Conservation (phyloP, 2,888 invertebrate species). For the Nomada ruficornis region DNA sequence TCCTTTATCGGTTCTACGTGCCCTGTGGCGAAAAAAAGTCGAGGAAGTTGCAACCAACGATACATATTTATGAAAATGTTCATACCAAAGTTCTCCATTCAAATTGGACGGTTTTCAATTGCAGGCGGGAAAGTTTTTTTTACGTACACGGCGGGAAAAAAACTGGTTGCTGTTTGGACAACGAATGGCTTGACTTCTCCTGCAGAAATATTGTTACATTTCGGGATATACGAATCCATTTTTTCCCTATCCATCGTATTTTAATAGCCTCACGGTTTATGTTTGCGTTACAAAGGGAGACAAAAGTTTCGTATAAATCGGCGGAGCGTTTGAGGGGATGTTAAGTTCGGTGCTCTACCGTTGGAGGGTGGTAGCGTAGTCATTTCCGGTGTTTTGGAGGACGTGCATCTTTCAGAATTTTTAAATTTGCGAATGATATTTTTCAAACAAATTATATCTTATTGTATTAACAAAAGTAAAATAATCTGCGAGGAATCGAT, state of each 20-base stretch:
- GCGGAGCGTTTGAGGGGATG: conserved; percentile 10
- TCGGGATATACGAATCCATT: conserved; percentile 18
- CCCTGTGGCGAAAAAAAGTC: conserved; percentile 2
- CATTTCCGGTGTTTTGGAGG: conserved; percentile 23
- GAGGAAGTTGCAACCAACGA: not conserved
- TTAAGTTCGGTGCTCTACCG: conserved; percentile 26
- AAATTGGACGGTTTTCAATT: conserved; percentile 41
- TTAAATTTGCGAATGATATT: too few species aligned
- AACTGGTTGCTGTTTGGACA: conserved; percentile 24
- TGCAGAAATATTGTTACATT: conserved; percentile 28
- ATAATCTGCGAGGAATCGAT: too few species aligned
- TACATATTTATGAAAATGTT: conserved; percentile 56
- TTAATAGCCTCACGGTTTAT: conserved; percentile 12
- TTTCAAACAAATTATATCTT: too few species aligned
- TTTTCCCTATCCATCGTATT: conserved; percentile 18
- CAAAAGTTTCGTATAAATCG: conserved; percentile 42
- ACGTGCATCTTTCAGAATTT: not conserved
- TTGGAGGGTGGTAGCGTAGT: conserved; percentile 38
- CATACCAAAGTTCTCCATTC: conserved; percentile 47
- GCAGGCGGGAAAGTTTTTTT: conserved; percentile 26
- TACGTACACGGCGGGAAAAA: not conserved
- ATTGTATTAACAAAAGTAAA: too few species aligned
- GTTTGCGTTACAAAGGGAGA: conserved; percentile 21
- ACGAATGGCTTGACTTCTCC: not conserved
- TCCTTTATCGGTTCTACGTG: conserved; percentile 1